Evolutionary conservation across 2,797 vertebrate genomes (phyloP).

Genomic region (Vespertilio murinus): DNA sequence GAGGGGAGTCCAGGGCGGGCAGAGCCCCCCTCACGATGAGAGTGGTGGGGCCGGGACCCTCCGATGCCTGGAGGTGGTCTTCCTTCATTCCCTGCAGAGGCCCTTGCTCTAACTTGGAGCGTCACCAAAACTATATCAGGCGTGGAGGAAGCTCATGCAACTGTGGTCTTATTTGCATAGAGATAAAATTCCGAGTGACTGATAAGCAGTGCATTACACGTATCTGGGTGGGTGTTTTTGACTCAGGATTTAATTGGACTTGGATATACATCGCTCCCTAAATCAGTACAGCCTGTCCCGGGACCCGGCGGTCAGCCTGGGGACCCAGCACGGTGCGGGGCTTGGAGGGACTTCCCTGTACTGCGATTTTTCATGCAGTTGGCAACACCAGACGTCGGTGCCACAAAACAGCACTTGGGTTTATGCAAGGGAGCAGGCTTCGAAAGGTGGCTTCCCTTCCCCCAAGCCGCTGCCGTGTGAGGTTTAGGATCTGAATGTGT

Average conservation of each 20-base stretch:
- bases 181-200: slow-evolving; percentile 33
- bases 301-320: neutral
- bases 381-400: neutral
- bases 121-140: neutral
- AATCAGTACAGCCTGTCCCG: neutral
- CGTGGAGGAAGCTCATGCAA: neutral
- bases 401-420: neutral
- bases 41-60: neutral
- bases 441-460: neutral
- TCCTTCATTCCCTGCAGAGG: neutral
- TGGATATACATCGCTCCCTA: neutral
- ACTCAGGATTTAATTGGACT: slow-evolving; percentile 8
- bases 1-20: fast-evolving
- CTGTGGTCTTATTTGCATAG: slow-evolving; percentile 16
- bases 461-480: neutral
- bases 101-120: neutral
- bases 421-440: neutral
- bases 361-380: neutral
- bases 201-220: neutral
- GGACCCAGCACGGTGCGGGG: fast-evolving
- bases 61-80: neutral
- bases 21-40: neutral
- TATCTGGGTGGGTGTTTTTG: slow-evolving; percentile 24
- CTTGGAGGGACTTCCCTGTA: neutral
- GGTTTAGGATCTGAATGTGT: neutral